Evolutionary conservation across 2,113 vertebrate species (phyloP).

Genomic region (Neolamprologus longior): DNA sequence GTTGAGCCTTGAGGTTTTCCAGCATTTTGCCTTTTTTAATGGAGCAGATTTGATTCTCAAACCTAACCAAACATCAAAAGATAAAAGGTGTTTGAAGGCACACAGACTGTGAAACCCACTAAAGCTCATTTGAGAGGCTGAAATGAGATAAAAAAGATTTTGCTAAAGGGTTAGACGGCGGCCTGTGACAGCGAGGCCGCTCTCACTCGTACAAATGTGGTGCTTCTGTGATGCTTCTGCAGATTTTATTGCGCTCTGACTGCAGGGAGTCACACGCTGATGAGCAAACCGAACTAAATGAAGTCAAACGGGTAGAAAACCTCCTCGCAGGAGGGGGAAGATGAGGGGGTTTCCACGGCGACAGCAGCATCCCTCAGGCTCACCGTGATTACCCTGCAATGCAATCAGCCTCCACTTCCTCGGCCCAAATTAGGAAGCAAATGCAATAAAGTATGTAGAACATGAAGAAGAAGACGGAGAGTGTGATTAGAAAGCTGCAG

Average conservation of each 20-base stretch:
- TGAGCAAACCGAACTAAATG: background rate
- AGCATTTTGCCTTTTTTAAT: background rate
- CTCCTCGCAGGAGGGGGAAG: background rate
- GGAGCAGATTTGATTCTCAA: background rate
- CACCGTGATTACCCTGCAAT: conserved; percentile 24
- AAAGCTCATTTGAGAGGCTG: background rate
- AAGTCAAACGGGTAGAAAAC: background rate
- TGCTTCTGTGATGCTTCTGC: background rate
- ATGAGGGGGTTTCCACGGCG: conserved; percentile 21
- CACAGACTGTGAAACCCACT: background rate
- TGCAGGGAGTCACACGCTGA: background rate
- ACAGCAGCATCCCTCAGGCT: conserved; percentile 25
- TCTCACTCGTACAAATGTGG: background rate
- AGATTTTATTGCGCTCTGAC: background rate
- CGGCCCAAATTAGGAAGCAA: conserved; percentile 39
- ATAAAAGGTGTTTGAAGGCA: background rate
- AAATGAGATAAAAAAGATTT: background rate
- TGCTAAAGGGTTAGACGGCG: background rate
- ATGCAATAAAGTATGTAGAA: conserved; percentile 30
- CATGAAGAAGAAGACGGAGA: background rate
- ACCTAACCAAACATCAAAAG: background rate
- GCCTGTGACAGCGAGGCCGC: background rate
- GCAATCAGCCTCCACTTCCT: conserved; percentile 38
- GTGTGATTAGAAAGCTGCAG: background rate
- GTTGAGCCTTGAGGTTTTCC: background rate